Evolutionary conservation across 2,888 invertebrate species (phyloP), one percentile per base, ranked within the genome.

Genomic region (Rhingia rostrata): DNA sequence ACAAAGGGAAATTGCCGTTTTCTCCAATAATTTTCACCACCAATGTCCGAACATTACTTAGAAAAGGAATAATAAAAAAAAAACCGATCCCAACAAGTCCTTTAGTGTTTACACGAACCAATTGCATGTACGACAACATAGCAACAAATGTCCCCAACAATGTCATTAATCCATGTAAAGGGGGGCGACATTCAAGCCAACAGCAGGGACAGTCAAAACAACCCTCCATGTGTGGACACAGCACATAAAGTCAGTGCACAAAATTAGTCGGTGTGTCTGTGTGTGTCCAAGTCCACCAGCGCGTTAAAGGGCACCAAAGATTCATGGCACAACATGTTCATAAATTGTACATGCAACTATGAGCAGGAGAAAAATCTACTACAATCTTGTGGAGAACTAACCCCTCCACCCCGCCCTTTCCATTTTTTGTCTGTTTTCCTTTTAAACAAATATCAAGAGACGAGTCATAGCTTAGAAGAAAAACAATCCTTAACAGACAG

Each of bases 81-180:
- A 70, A 70, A 60, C 45, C 43, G 47, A n/a, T 9, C 58, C 54
- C 73, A 78, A 56, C 72, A 78, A 63, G 72, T 73, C 78, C 78
- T 83, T 83, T 63, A 35, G 66, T 78, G 73, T 83, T 83, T 78
- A 83, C 83, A 78, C 51, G 45, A 37, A 64, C 56, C 78, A 83
- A 73, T 78, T 78, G 78, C 83, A 83, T 83, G 83, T 83, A 69
- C 37, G 67, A 78, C 83, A 73, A 73, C 67, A 56, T 58, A 81
- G 6, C 51, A 66, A 53, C 32, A 75, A 63, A 72, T 67, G 51
- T 49, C 66, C 53, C 49, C 77, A 43, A 49, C 56, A 39, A 64
- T 73, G 67, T 78, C 78, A 78, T 83, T 78, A 78, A 78, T 83
- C 83, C 58, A 74, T 49, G 30, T 51, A 47, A 6, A 7, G 35